These are phyloP conservation scores for Bemisia tabaci DNA, from an alignment of 1,140 invertebrate genomes.

Conservation along the genomic window DNA sequence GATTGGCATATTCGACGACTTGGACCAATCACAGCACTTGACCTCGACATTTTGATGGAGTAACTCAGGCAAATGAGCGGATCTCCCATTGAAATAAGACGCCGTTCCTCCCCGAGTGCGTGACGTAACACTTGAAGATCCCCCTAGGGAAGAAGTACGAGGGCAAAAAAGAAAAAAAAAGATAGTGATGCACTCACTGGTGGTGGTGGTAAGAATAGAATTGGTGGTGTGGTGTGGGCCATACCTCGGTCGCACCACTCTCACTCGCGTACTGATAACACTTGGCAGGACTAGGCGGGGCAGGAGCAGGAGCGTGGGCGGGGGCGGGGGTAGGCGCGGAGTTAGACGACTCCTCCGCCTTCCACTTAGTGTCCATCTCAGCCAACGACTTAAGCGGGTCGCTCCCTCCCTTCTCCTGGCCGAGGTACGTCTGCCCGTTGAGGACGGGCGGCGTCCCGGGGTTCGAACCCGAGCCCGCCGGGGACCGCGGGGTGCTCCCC, in stretches of 20 bases:
- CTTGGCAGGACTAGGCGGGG: constrained; percentile 8
- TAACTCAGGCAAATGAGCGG: too few relatives aligned
- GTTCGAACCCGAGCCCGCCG: constrained; percentile 7
- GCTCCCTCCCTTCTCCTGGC: constrained; percentile 18
- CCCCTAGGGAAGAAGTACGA: too few relatives aligned
- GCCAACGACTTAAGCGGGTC: constrained; percentile 44
- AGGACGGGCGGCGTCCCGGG: constrained; percentile 17
- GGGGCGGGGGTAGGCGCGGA: constrained; percentile 30
- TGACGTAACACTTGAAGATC: too few relatives aligned
- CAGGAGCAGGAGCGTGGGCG: constrained; percentile 19
- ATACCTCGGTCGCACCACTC: constrained; percentile 40
- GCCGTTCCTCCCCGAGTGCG: too few relatives aligned
- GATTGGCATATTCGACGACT: too few relatives aligned
- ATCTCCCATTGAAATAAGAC: too few relatives aligned
- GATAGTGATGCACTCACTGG: constrained; percentile 37
- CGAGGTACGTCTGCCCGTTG: constrained; percentile 17
- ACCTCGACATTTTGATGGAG: too few relatives aligned
- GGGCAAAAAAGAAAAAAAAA: neutral
- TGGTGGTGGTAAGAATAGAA: constrained; percentile 46
- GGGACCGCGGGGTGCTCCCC: constrained; percentile 35
- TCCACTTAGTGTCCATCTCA: constrained; percentile 42
- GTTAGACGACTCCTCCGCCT: constrained; percentile 28
- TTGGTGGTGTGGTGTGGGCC: constrained; percentile 41
- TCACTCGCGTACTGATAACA: constrained; percentile 22
- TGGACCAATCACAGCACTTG: too few relatives aligned